Base-by-base conservation (phyloP, 1,140 invertebrate genomes). In the Ips nitidus region DNA sequence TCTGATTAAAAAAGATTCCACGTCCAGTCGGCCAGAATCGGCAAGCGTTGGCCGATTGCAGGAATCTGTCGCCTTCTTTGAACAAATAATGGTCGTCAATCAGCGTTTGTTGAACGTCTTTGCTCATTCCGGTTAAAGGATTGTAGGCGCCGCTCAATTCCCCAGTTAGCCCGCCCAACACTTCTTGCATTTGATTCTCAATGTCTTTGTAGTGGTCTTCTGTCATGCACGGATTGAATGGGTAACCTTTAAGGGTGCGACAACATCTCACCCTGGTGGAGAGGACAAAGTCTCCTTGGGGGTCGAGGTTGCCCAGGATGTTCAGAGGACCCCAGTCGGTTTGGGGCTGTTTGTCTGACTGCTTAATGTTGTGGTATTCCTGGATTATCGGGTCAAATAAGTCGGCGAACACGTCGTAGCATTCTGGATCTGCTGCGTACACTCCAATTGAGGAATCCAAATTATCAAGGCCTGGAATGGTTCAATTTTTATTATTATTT, bases 41-140 rank as follows among this genome's bases (percentile, higher is more conserved):
- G 80, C 87, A 92, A 60, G 88, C 87, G 64, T 91, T 90, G 53
- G 91, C 90, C 36, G 86, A 85, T 74, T 89, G 83, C 45, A 90
- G 78, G 79, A 87, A 88, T 47, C 86, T 81, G 80, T 93, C 89
- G 37, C 88, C 89, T 72, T 92, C 88, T 80, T 91, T 90, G 81
- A 93, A 94, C 37, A 93, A 83, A 80, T 92, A 92, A 77, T 92
- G 89, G 71, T 93, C 89, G 78, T 91, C 86, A 70, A 91, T 90
- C 73, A 93, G 84, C 76, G 88, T 84, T 76, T 89, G 84, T 76
- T 92, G 87, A 36, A 84, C 86, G 43, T 86, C 85, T 73, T 89
- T 85, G 75, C 85, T 83, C 84, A 93, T 90, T 45, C 86, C 86
- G 40, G 83, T 84, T 64, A 94, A 81, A 6, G 89, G 86, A 74